phyloP scores from a whole-genome alignment of 2,888 invertebrate genomes.

The Noctua janthe region DNA sequence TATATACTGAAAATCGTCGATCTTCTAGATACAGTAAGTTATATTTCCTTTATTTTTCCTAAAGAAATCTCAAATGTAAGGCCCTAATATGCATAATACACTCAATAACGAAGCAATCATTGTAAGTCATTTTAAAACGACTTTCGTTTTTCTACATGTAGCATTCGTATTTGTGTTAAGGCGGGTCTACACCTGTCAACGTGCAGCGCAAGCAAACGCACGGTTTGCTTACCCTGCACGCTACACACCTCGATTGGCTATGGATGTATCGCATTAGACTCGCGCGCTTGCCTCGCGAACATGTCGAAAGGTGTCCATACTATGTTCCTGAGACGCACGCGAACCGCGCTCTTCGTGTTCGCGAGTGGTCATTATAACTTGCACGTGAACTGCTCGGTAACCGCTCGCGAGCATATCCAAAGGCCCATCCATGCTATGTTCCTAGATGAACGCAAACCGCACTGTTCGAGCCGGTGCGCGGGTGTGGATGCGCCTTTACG shows the following conservation, averaged over 20 bases:
- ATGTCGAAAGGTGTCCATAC: not conserved
- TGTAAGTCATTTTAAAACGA: not conserved
- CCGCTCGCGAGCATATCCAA: no score
- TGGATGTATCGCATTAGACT: not conserved
- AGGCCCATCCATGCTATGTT: no score
- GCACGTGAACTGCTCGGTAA: no score
- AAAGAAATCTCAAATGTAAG: not conserved
- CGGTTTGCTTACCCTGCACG: not conserved
- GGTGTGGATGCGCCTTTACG: not conserved
- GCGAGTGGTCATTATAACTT: no score
- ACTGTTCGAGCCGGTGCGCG: not conserved
- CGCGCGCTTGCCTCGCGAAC: not conserved
- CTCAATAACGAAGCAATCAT: not conserved
- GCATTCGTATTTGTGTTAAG: not conserved
- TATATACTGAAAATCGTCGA: slow-evolving; percentile 80
- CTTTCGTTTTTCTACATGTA: not conserved
- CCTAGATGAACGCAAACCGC: not conserved
- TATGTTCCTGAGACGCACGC: no score
- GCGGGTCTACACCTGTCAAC: not conserved
- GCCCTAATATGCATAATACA: not conserved
- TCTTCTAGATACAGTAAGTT: slow-evolving; percentile 84
- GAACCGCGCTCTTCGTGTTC: no score
- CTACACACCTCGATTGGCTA: not conserved
- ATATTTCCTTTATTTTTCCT: not conserved
- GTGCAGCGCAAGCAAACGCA: not conserved